Evolutionary conservation across 2,113 vertebrate genomes (phyloP).

Genomic region (Hemicordylus capensis): DNA sequence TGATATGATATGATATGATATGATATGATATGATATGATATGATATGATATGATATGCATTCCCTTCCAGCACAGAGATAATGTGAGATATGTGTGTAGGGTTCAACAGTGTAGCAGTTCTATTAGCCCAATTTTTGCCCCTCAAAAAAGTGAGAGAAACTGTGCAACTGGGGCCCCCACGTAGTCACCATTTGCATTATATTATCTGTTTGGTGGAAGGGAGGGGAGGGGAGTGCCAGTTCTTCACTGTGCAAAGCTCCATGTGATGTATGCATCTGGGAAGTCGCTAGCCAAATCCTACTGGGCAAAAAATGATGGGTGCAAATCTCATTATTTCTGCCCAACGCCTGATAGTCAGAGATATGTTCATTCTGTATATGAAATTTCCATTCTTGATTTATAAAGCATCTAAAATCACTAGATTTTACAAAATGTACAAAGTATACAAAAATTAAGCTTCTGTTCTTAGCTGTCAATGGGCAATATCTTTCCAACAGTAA

Average conservation of each 20-base stretch:
- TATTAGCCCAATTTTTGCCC: not conserved
- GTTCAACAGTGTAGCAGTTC: not conserved
- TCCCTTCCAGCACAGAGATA: not conserved
- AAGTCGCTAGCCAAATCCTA: not conserved
- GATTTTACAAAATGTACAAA: not conserved
- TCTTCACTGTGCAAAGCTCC: too few relatives aligned
- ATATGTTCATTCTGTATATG: too few relatives aligned
- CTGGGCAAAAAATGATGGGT: not conserved
- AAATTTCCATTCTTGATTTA: not conserved
- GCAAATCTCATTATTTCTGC: not conserved
- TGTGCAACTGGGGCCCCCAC: too few relatives aligned
- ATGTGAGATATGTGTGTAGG: not conserved
- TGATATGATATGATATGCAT: too few relatives aligned
- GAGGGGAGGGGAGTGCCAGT: too few relatives aligned
- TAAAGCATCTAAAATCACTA: not conserved
- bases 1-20: too few relatives aligned
- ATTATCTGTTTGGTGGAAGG: too few relatives aligned
- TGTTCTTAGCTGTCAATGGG: too few relatives aligned
- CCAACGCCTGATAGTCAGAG: not conserved
- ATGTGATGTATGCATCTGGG: too few relatives aligned
- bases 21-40: too few relatives aligned
- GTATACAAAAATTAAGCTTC: too few relatives aligned
- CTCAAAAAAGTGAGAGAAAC: not conserved
- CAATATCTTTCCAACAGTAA: too few relatives aligned
- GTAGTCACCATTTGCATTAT: not conserved